phyloP scores from a whole-genome alignment of 2,113 vertebrate genomes.

The Terrapene triunguis region DNA sequence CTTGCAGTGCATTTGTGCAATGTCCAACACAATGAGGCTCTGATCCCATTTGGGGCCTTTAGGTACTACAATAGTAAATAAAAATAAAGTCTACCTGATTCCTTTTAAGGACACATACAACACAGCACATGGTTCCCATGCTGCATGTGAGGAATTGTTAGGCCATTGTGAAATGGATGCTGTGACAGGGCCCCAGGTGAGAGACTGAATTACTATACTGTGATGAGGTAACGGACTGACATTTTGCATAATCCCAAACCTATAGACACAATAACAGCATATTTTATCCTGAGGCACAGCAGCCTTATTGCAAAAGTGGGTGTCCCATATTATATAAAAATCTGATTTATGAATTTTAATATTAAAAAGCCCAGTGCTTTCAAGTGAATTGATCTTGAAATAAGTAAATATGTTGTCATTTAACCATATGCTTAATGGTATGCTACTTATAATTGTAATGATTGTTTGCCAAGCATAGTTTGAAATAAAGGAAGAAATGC shows the following conservation, averaged over 20 bases:
- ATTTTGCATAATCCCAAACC: constrained; percentile 3
- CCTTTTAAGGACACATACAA: constrained; percentile 1
- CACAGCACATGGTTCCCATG: constrained; percentile 21
- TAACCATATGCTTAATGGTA: constrained; percentile 38
- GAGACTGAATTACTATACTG: constrained; percentile 23
- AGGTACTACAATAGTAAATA: neutral
- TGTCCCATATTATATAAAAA: neutral
- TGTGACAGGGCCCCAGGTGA: constrained; percentile 17
- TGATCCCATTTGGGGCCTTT: neutral
- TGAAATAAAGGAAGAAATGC: constrained; percentile 55
- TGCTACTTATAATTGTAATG: constrained; percentile 46
- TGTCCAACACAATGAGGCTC: neutral
- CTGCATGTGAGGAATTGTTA: constrained; percentile 2
- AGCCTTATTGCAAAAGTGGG: neutral
- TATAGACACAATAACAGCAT: neutral
- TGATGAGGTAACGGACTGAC: neutral
- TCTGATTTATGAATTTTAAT: constrained; percentile 48
- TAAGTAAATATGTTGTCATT: constrained; percentile 35
- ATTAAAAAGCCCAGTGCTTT: constrained; percentile 36
- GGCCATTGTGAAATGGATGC: constrained; percentile 35
- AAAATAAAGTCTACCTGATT: neutral
- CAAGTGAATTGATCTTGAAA: constrained; percentile 33
- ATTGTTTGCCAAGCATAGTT: constrained; percentile 41
- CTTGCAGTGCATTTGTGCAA: neutral
- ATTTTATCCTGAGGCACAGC: constrained; percentile 17